phyloP scores from a whole-genome alignment of 2,113 vertebrate species.

The Leucoraja erinaceus region DNA sequence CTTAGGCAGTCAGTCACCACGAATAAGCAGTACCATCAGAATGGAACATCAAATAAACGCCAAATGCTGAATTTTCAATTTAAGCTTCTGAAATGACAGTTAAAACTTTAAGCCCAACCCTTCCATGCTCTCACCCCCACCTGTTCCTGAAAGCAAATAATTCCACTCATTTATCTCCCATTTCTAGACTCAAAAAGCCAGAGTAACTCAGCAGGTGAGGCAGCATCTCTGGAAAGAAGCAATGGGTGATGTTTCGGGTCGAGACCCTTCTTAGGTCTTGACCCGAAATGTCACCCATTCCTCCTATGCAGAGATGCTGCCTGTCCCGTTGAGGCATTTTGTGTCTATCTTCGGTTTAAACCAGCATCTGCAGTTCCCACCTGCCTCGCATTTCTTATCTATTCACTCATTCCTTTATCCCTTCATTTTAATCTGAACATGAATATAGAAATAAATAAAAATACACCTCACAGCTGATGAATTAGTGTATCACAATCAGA shows the following conservation, averaged over 20 bases:
- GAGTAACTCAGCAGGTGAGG: too few species aligned
- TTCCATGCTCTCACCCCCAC: not conserved
- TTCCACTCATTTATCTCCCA: not conserved
- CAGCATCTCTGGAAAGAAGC: too few species aligned
- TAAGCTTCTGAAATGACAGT: not conserved
- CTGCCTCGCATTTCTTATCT: not conserved
- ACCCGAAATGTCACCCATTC: too few species aligned
- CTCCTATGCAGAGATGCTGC: too few species aligned
- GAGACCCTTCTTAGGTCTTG: too few species aligned
- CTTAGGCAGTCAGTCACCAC: not conserved
- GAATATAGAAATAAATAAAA: not conserved
- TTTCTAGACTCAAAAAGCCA: too few species aligned
- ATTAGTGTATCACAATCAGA: not conserved
- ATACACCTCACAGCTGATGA: not conserved
- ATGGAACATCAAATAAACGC: not conserved
- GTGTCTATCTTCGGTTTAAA: too few species aligned
- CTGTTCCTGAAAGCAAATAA: not conserved
- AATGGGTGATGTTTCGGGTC: too few species aligned
- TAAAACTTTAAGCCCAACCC: not conserved
- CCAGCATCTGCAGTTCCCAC: too few species aligned
- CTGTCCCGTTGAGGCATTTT: too few species aligned
- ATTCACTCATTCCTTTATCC: not conserved
- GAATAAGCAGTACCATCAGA: not conserved
- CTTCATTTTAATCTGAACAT: not conserved
- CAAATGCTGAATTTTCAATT: not conserved